Conservation (phyloP, 2,888 invertebrate species). For the Sthenelais limicola region DNA sequence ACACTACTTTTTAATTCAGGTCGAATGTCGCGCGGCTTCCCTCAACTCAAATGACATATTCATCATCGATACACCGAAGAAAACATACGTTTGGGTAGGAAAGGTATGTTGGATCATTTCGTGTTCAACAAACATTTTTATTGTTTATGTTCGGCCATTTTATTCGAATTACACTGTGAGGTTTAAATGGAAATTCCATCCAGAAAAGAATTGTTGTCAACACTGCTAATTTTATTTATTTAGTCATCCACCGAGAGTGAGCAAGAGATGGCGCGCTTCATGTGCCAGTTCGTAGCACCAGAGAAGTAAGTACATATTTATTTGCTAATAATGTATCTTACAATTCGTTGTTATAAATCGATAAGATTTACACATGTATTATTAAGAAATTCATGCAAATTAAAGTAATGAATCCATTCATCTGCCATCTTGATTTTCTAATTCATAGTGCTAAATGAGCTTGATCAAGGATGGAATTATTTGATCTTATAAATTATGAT, state of each 20-base stretch:
- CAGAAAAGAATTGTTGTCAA: too few relatives aligned
- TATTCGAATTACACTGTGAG: too few relatives aligned
- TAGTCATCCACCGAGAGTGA: constrained; percentile 80
- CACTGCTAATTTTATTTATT: not conserved
- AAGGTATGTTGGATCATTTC: constrained; percentile 71
- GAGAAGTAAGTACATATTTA: constrained; percentile 25
- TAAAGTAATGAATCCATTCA: not conserved
- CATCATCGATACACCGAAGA: constrained; percentile 78
- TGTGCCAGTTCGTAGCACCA: constrained; percentile 40
- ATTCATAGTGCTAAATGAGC: too few relatives aligned
- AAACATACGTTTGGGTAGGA: constrained; percentile 88
- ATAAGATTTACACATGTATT: too few relatives aligned
- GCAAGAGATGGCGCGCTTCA: constrained; percentile 83
- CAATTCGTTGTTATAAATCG: too few relatives aligned
- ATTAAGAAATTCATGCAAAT: too few relatives aligned
- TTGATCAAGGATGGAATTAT: too few relatives aligned
- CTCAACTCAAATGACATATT: constrained; percentile 87
- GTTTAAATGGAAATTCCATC: too few relatives aligned
- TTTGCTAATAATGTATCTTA: too few relatives aligned
- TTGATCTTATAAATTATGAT: too few relatives aligned
- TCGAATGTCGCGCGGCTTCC: constrained; percentile 74
- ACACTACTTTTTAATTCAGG: constrained; percentile 52
- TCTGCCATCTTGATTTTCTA: not conserved
- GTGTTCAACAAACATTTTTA: too few relatives aligned
- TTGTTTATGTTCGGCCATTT: too few relatives aligned